These are phyloP conservation scores for Cheilosia soror DNA, from an alignment of 2,888 invertebrate species.

Conservation along the genomic window DNA sequence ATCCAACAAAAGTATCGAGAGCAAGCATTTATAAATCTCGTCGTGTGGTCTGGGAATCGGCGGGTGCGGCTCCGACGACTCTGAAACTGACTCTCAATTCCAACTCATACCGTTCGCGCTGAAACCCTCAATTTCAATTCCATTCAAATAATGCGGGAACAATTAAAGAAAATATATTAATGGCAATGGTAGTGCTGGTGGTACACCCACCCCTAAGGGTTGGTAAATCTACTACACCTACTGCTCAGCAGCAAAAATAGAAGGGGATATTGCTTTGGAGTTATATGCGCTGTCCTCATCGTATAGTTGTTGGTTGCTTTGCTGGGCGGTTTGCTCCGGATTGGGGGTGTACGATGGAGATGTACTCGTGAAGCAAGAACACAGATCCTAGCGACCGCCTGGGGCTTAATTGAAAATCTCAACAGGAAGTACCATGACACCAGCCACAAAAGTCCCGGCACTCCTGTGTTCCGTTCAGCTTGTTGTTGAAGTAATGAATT, in stretches of 20 bases:
- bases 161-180: conserved; percentile 75
- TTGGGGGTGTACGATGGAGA: conserved; percentile 48
- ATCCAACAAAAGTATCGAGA: conserved; percentile 69
- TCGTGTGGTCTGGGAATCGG: conserved; percentile 60
- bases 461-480: conserved; percentile 48
- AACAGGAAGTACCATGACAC: conserved; percentile 74
- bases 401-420: conserved; percentile 75
- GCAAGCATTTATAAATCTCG: conserved; percentile 73
- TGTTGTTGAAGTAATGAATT: conserved; percentile 74
- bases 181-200: conserved; percentile 9
- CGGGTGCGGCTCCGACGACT: neutral
- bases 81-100: neutral
- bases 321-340: conserved; percentile 28
- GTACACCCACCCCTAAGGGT: neutral
- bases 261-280: conserved; percentile 62
- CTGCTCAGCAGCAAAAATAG: conserved; percentile 9
- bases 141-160: conserved; percentile 74
- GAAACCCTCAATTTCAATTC: conserved; percentile 70
- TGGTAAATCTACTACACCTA: neutral
- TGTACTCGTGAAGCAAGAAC: conserved; percentile 59
- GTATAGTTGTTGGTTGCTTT: conserved; percentile 14
- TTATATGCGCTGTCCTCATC: conserved; percentile 43
- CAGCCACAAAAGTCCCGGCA: conserved; percentile 72
- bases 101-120: conserved; percentile 13
- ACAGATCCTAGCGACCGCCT: conserved; percentile 70